phyloP scores from a whole-genome alignment of 2,888 invertebrate species.

The Melipona bicolor region DNA sequence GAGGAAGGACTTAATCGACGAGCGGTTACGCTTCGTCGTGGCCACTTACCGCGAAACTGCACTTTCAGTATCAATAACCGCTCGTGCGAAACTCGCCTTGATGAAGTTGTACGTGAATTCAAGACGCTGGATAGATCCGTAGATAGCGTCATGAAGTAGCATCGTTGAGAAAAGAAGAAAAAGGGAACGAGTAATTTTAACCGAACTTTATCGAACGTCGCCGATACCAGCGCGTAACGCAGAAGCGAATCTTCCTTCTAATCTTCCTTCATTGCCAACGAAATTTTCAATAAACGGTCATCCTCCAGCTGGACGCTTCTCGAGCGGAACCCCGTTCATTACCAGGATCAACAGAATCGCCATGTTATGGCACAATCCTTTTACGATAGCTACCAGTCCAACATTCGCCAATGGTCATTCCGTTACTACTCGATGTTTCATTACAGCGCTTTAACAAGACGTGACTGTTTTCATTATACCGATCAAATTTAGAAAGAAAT shows the following conservation, averaged over 20 bases:
- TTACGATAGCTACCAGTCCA: background rate
- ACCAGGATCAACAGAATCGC: background rate
- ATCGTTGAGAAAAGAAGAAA: slow-evolving; percentile 19
- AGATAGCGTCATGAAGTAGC: slow-evolving; percentile 52
- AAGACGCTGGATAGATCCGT: slow-evolving; percentile 51
- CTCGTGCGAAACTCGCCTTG: slow-evolving; percentile 33
- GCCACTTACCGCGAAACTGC: slow-evolving; percentile 15
- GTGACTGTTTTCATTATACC: background rate
- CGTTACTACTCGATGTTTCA: background rate
- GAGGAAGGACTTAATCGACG: slow-evolving; percentile 32
- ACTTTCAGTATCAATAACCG: slow-evolving; percentile 32
- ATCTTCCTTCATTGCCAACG: slow-evolving; percentile 28
- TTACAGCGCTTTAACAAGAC: background rate
- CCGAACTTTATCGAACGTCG: slow-evolving; percentile 46
- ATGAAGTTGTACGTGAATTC: slow-evolving; percentile 61
- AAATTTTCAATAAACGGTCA: slow-evolving; percentile 21
- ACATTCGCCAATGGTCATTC: too few species aligned
- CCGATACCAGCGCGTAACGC: slow-evolving; percentile 27
- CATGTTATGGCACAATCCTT: background rate
- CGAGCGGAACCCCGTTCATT: background rate
- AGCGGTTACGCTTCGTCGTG: slow-evolving; percentile 24
- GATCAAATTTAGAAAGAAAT: too few species aligned
- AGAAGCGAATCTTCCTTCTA: background rate
- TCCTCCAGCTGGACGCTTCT: background rate
- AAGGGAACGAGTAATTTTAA: slow-evolving; percentile 43